Conservation (phyloP, 2,113 vertebrate genomes). For the Phyllostomus hastatus region DNA sequence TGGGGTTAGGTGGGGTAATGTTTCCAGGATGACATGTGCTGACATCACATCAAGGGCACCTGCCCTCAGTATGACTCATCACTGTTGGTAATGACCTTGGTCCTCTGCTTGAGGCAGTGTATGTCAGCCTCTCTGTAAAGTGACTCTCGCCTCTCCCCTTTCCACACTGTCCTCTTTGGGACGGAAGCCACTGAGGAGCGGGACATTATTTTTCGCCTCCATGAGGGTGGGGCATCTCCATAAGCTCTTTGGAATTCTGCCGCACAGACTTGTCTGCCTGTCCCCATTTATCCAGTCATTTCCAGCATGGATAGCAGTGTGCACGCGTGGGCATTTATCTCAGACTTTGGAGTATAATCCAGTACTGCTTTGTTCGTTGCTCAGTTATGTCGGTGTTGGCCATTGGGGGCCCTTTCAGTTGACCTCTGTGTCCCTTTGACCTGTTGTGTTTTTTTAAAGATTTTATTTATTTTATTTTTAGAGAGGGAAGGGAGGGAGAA, state of each 20-base stretch:
- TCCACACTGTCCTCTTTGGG: neutral
- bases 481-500: no score
- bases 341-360: neutral
- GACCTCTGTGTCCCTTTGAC: neutral
- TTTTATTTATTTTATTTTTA: no score
- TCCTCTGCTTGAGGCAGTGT: neutral
- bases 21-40: neutral
- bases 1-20: neutral
- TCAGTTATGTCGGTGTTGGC: neutral
- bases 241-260: neutral
- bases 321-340: neutral
- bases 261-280: no score
- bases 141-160: neutral
- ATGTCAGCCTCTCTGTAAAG: neutral
- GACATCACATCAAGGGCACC: accelerated
- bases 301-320: neutral
- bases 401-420: neutral
- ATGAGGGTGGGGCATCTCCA: accelerated
- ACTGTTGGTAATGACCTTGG: neutral
- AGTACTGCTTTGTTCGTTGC: neutral
- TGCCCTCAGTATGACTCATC: accelerated
- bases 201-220: neutral
- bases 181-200: neutral
- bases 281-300: neutral
- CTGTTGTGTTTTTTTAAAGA: no score